Conservation (phyloP, 2,113 vertebrate genomes). For the human (Homo sapiens) region DNA sequence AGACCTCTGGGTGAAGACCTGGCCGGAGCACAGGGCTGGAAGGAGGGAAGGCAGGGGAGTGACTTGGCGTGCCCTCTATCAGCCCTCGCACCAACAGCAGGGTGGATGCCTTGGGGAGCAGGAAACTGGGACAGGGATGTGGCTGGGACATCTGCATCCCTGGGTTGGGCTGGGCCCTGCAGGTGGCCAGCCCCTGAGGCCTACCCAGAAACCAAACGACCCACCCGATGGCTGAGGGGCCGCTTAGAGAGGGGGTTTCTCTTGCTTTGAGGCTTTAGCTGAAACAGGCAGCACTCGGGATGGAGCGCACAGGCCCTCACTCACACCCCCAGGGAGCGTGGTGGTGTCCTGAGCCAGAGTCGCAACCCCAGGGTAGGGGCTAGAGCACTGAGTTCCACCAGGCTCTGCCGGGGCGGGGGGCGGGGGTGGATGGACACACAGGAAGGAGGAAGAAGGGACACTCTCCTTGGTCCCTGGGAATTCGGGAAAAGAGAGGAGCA, state of each 20-base stretch:
- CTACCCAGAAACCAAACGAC: accelerated
- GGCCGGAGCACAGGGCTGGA: slow-evolving; percentile 84
- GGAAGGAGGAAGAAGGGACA: too few species aligned
- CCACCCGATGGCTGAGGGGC: accelerated
- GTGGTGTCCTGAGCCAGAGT: not conserved
- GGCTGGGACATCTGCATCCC: not conserved
- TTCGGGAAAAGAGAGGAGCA: accelerated
- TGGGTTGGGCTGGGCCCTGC: not conserved
- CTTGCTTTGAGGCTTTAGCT: not conserved
- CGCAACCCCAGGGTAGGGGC: not conserved
- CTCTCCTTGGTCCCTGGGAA: not conserved
- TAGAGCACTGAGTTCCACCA: not conserved
- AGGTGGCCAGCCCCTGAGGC: not conserved
- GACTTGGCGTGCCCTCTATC: accelerated
- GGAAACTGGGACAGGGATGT: not conserved
- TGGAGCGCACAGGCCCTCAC: accelerated
- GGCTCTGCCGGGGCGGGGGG: not conserved
- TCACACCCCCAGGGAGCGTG: not conserved
- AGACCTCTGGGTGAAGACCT: slow-evolving; percentile 78
- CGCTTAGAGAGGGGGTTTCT: not conserved
- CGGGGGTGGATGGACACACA: not conserved
- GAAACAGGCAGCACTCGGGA: accelerated
- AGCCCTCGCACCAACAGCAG: not conserved
- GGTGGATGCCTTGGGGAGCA: not conserved
- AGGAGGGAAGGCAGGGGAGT: not conserved